Conservation (phyloP, 2,797 vertebrate genomes). For the Antrozous pallidus region DNA sequence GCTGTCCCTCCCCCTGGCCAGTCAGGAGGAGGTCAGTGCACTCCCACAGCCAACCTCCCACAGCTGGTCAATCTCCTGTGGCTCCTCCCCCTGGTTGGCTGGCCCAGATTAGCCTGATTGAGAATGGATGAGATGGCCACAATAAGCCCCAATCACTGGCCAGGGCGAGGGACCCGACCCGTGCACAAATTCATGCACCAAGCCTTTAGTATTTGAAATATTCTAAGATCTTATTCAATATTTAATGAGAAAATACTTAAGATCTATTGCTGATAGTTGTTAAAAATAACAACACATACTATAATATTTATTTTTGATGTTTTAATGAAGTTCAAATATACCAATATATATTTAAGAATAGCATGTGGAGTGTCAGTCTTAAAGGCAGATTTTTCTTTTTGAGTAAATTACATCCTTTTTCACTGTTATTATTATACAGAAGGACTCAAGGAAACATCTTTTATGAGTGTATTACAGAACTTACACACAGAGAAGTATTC, state of each 20-base stretch:
- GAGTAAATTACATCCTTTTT: neutral
- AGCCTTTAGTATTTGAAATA: neutral
- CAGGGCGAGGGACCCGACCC: too few species aligned
- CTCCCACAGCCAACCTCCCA: too few species aligned
- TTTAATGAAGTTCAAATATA: neutral
- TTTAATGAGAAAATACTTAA: neutral
- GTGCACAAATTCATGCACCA: too few species aligned
- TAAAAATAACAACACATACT: neutral
- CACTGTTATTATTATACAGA: neutral
- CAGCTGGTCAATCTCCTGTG: too few species aligned
- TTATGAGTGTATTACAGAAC: neutral
- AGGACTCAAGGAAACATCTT: neutral
- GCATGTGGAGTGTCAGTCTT: neutral
- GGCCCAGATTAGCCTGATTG: too few species aligned
- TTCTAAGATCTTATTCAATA: neutral
- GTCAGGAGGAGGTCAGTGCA: too few species aligned
- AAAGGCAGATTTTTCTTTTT: neutral
- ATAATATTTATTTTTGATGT: neutral
- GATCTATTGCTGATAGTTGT: neutral
- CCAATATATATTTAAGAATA: neutral
- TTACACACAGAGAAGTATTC: neutral
- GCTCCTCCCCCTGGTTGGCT: too few species aligned
- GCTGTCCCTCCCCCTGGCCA: too few species aligned
- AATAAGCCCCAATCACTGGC: too few species aligned
- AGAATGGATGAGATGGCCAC: too few species aligned